Conservation (phyloP, 2,113 vertebrate genomes). For the Spheniscus mendiculus region DNA sequence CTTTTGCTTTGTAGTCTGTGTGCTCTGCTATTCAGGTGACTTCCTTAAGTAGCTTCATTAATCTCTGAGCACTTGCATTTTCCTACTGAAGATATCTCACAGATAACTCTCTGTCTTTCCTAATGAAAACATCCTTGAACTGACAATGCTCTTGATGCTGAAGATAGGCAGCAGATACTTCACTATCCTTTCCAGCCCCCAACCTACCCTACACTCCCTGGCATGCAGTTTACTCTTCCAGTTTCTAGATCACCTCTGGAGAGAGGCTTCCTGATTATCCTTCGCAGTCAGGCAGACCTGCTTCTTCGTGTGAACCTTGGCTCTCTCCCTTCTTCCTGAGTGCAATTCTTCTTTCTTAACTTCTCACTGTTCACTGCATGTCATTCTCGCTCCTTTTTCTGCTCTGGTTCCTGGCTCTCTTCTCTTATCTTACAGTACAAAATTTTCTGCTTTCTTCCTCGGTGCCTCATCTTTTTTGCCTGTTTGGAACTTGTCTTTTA, state of each 20-base stretch:
- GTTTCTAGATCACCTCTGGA: background rate
- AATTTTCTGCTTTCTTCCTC: background rate
- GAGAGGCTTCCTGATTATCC: background rate
- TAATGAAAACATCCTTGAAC: constrained; percentile 21
- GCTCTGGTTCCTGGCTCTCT: background rate
- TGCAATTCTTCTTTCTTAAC: background rate
- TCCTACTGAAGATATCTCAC: background rate
- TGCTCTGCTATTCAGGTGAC: background rate
- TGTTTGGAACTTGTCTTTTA: background rate
- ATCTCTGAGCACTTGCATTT: background rate
- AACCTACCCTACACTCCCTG: background rate
- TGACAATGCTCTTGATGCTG: background rate
- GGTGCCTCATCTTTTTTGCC: background rate
- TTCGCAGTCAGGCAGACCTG: background rate
- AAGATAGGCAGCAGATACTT: background rate
- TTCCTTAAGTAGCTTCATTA: constrained; percentile 30
- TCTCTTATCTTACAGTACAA: background rate
- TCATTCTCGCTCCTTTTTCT: background rate
- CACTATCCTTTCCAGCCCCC: background rate
- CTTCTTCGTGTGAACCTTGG: background rate
- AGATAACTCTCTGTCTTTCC: background rate
- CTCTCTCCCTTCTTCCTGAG: background rate
- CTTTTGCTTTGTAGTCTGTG: background rate
- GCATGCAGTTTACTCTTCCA: background rate
- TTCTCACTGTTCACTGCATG: background rate